Evolutionary conservation across 2,113 vertebrate genomes (phyloP), one percentile per base, ranked within the genome.

Genomic region (Hiodon tergisus): DNA sequence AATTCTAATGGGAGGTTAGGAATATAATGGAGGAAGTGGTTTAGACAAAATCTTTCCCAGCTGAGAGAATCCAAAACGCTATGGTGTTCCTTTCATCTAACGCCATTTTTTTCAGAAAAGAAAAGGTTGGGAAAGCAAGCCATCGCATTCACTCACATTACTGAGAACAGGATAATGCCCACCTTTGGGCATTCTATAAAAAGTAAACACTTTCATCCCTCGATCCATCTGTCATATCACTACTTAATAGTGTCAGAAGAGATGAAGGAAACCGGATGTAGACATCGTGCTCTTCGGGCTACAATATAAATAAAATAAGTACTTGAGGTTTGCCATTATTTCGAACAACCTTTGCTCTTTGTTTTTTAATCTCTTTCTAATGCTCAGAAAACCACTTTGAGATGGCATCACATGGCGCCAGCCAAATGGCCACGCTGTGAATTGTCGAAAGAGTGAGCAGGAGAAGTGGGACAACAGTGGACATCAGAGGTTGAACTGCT

Each of bases 21-120:
- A 85, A 31, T 31, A 31, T 84, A 86, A 85, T 84, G 83, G 82
- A 68, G 67, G 81, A 74, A 81, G 77, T 87, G 79, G 84, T 86
- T 79, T 82, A 75, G 76, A 71, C 80, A 77, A 31, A 31, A 31
- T 31, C 31, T 31, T 31, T 31, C 31, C 31, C 31, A 31, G 31
- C 31, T 31, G 31, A 31, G 31, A 31, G 31, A 31, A 31, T 31
- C 31, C 31, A 31, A 31, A 31, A 31, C 31, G 2, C 31, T 31
- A 31, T 31, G 31, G 31, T 31, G 31, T 31, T 31, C 31, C 2
- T 31, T 31, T 31, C 51, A n/a, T 14, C 66, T 51, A 7, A 52
- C 48, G 31, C 31, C 31, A 31, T 67, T n/a, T 6, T 67, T 6
- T n/a, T 51, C 11, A 14, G 65, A 47, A 67, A 8, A 11, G 47